These are phyloP conservation scores for Hedychridium roseum DNA, from an alignment of 2,888 invertebrate genomes.

Conservation along the genomic window DNA sequence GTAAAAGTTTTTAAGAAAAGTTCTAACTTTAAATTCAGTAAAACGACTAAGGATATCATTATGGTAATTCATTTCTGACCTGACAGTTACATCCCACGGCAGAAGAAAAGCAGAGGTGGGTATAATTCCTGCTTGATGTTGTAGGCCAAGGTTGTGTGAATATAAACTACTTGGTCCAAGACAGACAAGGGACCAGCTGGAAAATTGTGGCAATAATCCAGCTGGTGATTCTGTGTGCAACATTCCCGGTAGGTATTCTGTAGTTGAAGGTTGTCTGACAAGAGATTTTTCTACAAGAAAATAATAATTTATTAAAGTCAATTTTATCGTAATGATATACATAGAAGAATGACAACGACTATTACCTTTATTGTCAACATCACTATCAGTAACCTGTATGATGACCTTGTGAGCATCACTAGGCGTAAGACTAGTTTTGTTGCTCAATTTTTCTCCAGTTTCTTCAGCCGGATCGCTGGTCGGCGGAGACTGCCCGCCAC, in stretches of 20 bases:
- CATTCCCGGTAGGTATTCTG: slow-evolving; percentile 93
- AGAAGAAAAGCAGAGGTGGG: slow-evolving; percentile 88
- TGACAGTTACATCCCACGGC: slow-evolving; percentile 91
- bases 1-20: neutral
- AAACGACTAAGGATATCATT: neutral
- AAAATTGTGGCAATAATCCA: slow-evolving; percentile 83
- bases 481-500: slow-evolving; percentile 55
- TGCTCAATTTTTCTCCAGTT: slow-evolving; percentile 48
- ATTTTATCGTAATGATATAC: neutral
- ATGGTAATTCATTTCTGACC: slow-evolving; percentile 47
- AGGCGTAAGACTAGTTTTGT: slow-evolving; percentile 54
- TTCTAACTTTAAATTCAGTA: neutral
- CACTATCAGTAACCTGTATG: slow-evolving; percentile 62
- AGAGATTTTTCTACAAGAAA: slow-evolving; percentile 66
- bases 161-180: slow-evolving; percentile 91
- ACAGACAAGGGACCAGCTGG: slow-evolving; percentile 91
- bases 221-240: slow-evolving; percentile 80
- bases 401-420: slow-evolving; percentile 62
- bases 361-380: slow-evolving; percentile 62
- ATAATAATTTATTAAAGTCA: neutral
- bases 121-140: slow-evolving; percentile 91
- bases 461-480: slow-evolving; percentile 52
- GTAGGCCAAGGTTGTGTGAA: slow-evolving; percentile 85
- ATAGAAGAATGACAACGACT: neutral
- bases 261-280: slow-evolving; percentile 79